Percentiles rank a stretch among this genome's conserved stretches.
These are phyloP conservation scores for Caenorhabditis zanzibari DNA, from an alignment of 2,888 invertebrate genomes.

Conservation along the genomic window DNA sequence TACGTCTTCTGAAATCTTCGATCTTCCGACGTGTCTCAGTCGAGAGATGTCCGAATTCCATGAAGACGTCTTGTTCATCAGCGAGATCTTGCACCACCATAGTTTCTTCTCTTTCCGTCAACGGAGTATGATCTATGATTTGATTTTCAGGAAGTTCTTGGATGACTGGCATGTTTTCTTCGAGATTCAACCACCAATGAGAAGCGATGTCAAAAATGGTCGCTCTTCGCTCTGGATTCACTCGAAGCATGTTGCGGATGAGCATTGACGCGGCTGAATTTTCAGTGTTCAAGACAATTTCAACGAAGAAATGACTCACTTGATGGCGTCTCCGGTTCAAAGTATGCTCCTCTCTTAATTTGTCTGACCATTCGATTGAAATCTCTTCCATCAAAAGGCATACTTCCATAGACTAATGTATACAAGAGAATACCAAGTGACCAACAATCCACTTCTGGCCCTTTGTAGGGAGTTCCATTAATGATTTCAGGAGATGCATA, in stretches of 20 bases:
- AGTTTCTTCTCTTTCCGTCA: slow-evolving; percentile 83
- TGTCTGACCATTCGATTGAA: slow-evolving; percentile 97
- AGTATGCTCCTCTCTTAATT: slow-evolving; percentile 97
- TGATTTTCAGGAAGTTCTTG: slow-evolving; percentile 83
- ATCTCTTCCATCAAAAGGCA: slow-evolving; percentile 98
- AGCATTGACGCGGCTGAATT: slow-evolving; percentile 92
- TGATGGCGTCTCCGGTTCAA: slow-evolving; percentile 95
- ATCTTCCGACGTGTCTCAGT: slow-evolving; percentile 79
- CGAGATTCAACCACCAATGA: slow-evolving; percentile 95
- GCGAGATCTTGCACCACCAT: slow-evolving; percentile 83
- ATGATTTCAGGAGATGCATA: slow-evolving; percentile 85
- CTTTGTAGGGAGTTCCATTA: slow-evolving; percentile 87
- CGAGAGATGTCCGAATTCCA: slow-evolving; percentile 83
- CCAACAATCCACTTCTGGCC: slow-evolving; percentile 92
- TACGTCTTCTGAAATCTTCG: slow-evolving; percentile 83
- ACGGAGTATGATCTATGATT: slow-evolving; percentile 83
- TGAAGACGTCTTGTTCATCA: slow-evolving; percentile 83
- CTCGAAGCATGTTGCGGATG: slow-evolving; percentile 95
- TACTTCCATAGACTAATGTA: slow-evolving; percentile 98
- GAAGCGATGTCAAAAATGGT: slow-evolving; percentile 95
- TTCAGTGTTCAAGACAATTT: background rate
- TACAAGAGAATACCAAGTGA: slow-evolving; percentile 97
- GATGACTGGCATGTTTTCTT: slow-evolving; percentile 83
- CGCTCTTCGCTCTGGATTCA: slow-evolving; percentile 92
- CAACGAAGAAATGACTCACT: slow-evolving; percentile 55